These are phyloP conservation scores for Lasiommata megera DNA, from an alignment of 2,888 invertebrate species.

Conservation along the genomic window DNA sequence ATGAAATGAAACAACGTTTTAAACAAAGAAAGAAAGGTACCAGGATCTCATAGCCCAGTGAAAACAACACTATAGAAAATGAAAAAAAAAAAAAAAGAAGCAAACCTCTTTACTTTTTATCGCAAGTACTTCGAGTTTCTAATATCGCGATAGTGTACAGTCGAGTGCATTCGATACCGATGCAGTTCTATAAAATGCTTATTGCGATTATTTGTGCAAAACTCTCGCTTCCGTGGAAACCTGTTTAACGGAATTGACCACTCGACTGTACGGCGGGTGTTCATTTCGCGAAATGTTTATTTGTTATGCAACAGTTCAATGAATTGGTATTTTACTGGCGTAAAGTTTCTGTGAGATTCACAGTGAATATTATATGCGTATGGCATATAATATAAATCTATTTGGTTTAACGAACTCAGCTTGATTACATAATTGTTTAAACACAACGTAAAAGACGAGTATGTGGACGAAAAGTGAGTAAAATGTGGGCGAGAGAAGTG, in stretches of 20 bases:
- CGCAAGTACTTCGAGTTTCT: constrained; percentile 2
- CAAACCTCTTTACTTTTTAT: not conserved
- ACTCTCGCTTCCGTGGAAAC: not conserved
- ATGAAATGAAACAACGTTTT: too few relatives aligned
- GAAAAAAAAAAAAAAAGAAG: too few relatives aligned
- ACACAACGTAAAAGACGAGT: too few relatives aligned
- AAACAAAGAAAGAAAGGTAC: too few relatives aligned
- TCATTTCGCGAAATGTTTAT: constrained; percentile 8
- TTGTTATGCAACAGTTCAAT: constrained; percentile 3
- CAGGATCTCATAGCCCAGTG: too few relatives aligned
- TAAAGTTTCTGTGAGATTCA: not conserved
- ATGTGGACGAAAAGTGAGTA: too few relatives aligned
- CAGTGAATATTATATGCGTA: not conserved
- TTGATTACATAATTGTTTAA: too few relatives aligned
- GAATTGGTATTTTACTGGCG: not conserved
- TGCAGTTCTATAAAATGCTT: constrained; percentile 6
- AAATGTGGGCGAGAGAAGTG: too few relatives aligned
- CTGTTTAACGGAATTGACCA: constrained; percentile 16
- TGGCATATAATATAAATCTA: too few relatives aligned
- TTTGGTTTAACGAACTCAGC: too few relatives aligned
- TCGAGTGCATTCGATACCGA: constrained; percentile 1
- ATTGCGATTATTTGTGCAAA: constrained; percentile 15
- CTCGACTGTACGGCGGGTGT: not conserved
- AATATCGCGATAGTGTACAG: not conserved
- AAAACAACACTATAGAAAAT: too few relatives aligned